Conservation (phyloP, 2,888 invertebrate species). For the Phymatocera aterrima region DNA sequence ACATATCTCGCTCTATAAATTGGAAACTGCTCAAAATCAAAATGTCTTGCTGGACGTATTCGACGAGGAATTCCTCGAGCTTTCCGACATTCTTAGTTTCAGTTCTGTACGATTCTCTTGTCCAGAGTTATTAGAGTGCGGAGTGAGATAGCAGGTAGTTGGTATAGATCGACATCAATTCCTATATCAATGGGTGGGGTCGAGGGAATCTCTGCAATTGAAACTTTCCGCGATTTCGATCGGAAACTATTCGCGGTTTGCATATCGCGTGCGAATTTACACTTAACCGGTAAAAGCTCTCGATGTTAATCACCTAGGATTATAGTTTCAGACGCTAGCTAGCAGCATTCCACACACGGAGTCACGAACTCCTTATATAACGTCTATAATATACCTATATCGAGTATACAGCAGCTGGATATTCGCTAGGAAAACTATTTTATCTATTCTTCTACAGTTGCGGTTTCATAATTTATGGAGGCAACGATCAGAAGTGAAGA, state of each 20-base stretch:
- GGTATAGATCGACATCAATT: too few relatives aligned
- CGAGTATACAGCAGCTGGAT: neutral
- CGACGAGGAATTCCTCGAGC: too few relatives aligned
- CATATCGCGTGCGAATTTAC: conserved; percentile 66
- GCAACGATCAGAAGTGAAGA: too few relatives aligned
- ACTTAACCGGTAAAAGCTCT: conserved; percentile 59
- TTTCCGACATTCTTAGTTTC: too few relatives aligned
- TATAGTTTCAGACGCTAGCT: conserved; percentile 52
- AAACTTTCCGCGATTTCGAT: conserved; percentile 68
- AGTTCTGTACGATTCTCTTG: too few relatives aligned
- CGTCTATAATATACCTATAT: neutral
- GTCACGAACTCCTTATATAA: conserved; percentile 48
- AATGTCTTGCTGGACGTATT: too few relatives aligned
- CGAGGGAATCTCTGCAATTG: conserved; percentile 59
- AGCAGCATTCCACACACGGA: conserved; percentile 41
- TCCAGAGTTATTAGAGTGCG: too few relatives aligned
- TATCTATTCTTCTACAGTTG: too few relatives aligned
- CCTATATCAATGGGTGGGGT: neutral
- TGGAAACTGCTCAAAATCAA: too few relatives aligned
- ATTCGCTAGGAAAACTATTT: neutral
- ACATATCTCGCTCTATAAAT: too few relatives aligned
- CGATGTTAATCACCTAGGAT: conserved; percentile 65
- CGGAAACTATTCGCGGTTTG: conserved; percentile 60
- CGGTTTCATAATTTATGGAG: too few relatives aligned
- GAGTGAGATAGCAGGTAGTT: too few relatives aligned